phyloP scores from a whole-genome alignment of 2,888 invertebrate genomes.

The Caenorhabditis sp. region DNA sequence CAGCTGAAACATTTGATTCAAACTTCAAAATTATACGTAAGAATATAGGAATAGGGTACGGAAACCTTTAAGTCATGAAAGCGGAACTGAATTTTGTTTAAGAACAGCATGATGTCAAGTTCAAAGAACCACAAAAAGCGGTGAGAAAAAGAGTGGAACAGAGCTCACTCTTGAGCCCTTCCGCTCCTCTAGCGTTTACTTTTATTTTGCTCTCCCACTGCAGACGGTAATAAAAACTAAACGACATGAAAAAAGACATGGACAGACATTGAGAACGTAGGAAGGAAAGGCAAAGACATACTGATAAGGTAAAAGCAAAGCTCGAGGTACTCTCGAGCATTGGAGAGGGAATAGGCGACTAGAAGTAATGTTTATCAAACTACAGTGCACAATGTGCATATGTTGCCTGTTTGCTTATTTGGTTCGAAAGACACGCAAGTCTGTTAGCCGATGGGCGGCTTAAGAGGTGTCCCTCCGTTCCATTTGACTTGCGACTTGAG shows the following conservation, averaged over 20 bases:
- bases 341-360: neutral
- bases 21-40: too few species aligned
- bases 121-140: neutral
- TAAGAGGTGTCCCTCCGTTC: conserved; percentile 34
- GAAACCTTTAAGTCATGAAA: neutral
- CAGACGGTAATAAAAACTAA: conserved; percentile 46
- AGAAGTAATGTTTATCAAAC: conserved; percentile 61
- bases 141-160: conserved; percentile 17
- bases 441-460: conserved; percentile 37
- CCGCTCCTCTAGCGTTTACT: conserved; percentile 1
- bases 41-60: too few species aligned
- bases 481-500: conserved; percentile 16
- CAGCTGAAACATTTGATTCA: too few species aligned
- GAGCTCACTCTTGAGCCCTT: conserved; percentile 1
- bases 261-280: conserved; percentile 31
- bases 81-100: neutral
- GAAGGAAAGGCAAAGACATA: neutral
- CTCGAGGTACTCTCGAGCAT: conserved; percentile 27
- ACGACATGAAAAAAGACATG: conserved; percentile 3
- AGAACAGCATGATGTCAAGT: conserved; percentile 1
- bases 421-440: conserved; percentile 54
- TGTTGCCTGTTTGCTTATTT: conserved; percentile 53
- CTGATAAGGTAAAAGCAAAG: conserved; percentile 48
- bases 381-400: conserved; percentile 57
- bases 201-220: conserved; percentile 18